Conservation (phyloP, 1,140 invertebrate genomes). For the Drosophila malerkotliana region DNA sequence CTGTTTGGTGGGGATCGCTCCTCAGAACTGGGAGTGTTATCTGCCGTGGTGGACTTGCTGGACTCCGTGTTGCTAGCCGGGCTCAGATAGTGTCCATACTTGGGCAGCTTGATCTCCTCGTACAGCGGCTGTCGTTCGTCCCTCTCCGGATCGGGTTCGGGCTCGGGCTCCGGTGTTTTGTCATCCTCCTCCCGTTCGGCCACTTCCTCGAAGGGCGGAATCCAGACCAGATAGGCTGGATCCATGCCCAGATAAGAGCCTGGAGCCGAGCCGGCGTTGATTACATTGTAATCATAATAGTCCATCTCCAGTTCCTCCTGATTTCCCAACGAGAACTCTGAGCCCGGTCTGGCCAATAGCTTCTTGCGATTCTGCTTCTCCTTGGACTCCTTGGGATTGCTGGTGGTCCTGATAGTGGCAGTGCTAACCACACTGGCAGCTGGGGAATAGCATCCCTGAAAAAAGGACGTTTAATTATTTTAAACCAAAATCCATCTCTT, state of each 20-base stretch:
- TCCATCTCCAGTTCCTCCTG: constrained; percentile 92
- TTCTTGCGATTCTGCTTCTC: constrained; percentile 90
- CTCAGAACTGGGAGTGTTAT: constrained; percentile 75
- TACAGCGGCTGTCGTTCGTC: constrained; percentile 81
- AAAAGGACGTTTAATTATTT: background rate
- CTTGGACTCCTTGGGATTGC: constrained; percentile 90
- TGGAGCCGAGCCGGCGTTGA: constrained; percentile 90
- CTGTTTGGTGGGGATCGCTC: constrained; percentile 58
- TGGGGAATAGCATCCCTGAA: constrained; percentile 89
- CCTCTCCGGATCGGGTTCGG: constrained; percentile 52
- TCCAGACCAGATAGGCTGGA: constrained; percentile 93
- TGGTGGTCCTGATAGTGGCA: constrained; percentile 87
- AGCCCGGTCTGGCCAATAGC: constrained; percentile 88
- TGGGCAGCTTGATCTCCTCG: constrained; percentile 85
- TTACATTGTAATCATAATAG: constrained; percentile 95
- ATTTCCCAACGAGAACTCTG: constrained; percentile 88
- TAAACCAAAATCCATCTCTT: background rate
- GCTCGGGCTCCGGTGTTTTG: constrained; percentile 66
- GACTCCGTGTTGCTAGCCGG: constrained; percentile 86
- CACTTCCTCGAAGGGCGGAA: constrained; percentile 89
- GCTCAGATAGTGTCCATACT: constrained; percentile 84
- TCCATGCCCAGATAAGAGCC: constrained; percentile 94
- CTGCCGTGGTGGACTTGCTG: constrained; percentile 63
- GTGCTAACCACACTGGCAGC: constrained; percentile 86
- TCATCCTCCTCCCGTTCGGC: constrained; percentile 79